Evolutionary conservation across 2,113 vertebrate species (phyloP), one percentile per base, ranked within the genome.

Genomic region (Toxotes chatareus): DNA sequence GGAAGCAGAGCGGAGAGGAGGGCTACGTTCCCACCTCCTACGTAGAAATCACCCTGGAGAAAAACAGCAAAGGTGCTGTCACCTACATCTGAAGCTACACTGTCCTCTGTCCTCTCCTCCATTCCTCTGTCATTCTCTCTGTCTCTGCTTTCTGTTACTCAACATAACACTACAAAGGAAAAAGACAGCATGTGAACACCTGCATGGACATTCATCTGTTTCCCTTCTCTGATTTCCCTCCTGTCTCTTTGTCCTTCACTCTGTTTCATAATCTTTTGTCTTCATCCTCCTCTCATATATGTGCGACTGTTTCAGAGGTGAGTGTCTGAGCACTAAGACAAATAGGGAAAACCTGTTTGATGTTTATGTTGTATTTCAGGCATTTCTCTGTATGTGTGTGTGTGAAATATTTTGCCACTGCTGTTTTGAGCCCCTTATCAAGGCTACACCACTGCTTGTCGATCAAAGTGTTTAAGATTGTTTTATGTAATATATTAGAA

Each of bases 51-150:
- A 98, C 97, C 69, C 91, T 99, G 97, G 98, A 99, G 96, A 99
- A 96, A 94, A 98, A 96, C 95, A 97, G 97, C 96, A 99, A 99
- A 99, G 98, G 98, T 99, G 98, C 98, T 94, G 98, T 99, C 96
- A 99, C 98, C 92, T 99, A 99, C 95, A 99, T 99, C 95, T 99
- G 97, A 97, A 68, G 93, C 91, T 73, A 11, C 80, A 14, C 79
- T 62, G 63, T 81, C 79, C 21, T 76, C 47, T 84, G 56, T 76
- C 82, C 47, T 75, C 44, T 56, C 53, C 21, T 11, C 32, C 82
- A 42, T 55, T n/a, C 51, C 40, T 71, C 84, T 82, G 63, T 86
- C 82, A 5, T 34, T 34, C 66, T 67, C 73, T 69, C 59, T 78
- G 17, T 69, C 57, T 47, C 34, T 12, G 38, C 79, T 80, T 31